Conservation (phyloP, 2,113 vertebrate genomes). For the Cepphus grylle region DNA sequence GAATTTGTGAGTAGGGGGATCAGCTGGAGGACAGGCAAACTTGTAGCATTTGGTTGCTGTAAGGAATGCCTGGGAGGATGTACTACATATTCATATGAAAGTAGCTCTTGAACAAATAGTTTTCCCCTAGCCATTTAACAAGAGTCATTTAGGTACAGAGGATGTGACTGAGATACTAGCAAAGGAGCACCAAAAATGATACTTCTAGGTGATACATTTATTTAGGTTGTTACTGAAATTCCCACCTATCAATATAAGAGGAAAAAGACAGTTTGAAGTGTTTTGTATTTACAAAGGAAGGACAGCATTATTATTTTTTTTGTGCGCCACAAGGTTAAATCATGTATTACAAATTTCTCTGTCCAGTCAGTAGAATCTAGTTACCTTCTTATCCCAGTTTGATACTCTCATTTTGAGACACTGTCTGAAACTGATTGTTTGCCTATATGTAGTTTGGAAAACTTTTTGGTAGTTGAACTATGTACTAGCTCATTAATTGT, state of each 20-base stretch:
- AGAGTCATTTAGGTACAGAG: background rate
- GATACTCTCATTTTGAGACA: background rate
- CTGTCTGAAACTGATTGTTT: background rate
- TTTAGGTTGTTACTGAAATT: background rate
- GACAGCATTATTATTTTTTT: background rate
- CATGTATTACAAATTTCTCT: background rate
- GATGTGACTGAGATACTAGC: background rate
- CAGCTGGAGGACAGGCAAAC: background rate
- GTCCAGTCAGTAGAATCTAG: background rate
- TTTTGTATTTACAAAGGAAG: background rate
- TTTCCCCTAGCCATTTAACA: background rate
- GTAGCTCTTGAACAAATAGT: background rate
- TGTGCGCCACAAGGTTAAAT: background rate
- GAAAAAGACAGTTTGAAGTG: background rate
- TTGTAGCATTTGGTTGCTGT: background rate
- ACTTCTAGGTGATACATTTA: background rate
- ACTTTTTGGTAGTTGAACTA: background rate
- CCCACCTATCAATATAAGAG: background rate
- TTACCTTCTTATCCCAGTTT: background rate
- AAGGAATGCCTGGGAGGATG: background rate
- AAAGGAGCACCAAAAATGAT: background rate
- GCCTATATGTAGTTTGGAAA: background rate
- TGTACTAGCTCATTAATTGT: background rate
- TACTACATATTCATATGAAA: background rate
- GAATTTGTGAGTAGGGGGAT: background rate